phyloP scores from a whole-genome alignment of 2,888 invertebrate genomes.

The Salticus scenicus region DNA sequence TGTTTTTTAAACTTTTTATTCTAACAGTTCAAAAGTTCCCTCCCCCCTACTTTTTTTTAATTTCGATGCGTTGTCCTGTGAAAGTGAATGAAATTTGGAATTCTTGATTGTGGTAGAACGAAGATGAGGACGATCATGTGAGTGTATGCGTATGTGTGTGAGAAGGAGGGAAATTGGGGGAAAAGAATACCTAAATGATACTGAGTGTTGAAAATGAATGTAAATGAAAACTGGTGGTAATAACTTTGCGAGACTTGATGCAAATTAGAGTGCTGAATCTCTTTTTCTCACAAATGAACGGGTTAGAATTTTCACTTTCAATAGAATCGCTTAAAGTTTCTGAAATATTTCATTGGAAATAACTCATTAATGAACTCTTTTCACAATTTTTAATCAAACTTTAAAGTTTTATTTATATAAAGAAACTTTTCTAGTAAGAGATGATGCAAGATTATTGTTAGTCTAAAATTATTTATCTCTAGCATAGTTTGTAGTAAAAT shows the following conservation, averaged over 20 bases:
- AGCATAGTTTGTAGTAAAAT: no score
- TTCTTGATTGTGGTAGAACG: constrained; percentile 21
- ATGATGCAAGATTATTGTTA: no score
- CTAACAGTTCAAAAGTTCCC: constrained; percentile 4
- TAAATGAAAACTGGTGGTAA: constrained; percentile 26
- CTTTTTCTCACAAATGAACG: background rate
- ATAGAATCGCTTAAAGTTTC: no score
- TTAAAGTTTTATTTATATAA: no score
- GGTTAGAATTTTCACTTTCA: background rate
- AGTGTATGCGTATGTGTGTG: no score
- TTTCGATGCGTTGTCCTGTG: constrained; percentile 13
- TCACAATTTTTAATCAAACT: no score
- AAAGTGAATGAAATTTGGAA: constrained; percentile 15
- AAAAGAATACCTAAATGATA: background rate
- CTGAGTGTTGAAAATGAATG: constrained; percentile 40
- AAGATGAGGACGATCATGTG: no score
- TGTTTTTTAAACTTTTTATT: constrained; percentile 10
- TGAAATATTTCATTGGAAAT: no score
- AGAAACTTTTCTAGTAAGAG: no score
- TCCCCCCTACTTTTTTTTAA: background rate
- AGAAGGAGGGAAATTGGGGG: constrained; percentile 13
- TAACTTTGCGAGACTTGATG: background rate
- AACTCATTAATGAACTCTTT: no score
- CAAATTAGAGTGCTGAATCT: background rate
- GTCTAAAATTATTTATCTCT: no score